A percentile compares a stretch with the other conserved stretches of the same genome.
Evolutionary conservation across 2,113 vertebrate genomes (phyloP).

Genomic region (Rhadina sibilatrix): DNA sequence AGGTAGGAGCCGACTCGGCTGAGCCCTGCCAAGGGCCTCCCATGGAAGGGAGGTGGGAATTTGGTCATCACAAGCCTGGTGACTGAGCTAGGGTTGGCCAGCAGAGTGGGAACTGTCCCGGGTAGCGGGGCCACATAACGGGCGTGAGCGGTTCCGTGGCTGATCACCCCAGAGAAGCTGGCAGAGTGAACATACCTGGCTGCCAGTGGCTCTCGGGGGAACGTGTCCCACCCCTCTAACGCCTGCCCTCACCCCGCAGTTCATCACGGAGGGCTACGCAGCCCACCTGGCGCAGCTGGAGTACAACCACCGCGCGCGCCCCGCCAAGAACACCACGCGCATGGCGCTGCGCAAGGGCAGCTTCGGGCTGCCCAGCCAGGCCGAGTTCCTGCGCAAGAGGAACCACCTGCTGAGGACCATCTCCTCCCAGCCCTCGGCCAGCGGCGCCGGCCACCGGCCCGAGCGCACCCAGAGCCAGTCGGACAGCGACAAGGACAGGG

Average conservation of each 20-base stretch:
- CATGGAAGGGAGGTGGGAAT: neutral
- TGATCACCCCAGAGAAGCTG: neutral
- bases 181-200: accelerated
- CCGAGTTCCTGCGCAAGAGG: constrained; percentile 93
- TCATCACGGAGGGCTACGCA: constrained; percentile 93
- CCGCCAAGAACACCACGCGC: constrained; percentile 87
- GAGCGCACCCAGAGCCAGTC: constrained; percentile 92
- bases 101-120: neutral
- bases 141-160: accelerated
- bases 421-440: constrained; percentile 80
- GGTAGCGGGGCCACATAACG: accelerated
- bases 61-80: neutral
- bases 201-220: accelerated
- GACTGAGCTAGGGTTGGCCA: neutral
- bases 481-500: constrained; percentile 80
- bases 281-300: constrained; percentile 95
- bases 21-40: neutral
- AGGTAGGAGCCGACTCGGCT: constrained; percentile 72
- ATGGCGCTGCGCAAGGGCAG: constrained; percentile 96
- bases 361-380: constrained; percentile 88
- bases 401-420: constrained; percentile 95
- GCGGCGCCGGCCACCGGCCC: constrained; percentile 71
- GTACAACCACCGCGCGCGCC: constrained; percentile 88
- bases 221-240: neutral
- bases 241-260: constrained; percentile 63